A percentile compares a stretch with the other conserved stretches of the same genome.
Conservation (phyloP, 1,140 invertebrate genomes). For the Nasonia vitripennis region DNA sequence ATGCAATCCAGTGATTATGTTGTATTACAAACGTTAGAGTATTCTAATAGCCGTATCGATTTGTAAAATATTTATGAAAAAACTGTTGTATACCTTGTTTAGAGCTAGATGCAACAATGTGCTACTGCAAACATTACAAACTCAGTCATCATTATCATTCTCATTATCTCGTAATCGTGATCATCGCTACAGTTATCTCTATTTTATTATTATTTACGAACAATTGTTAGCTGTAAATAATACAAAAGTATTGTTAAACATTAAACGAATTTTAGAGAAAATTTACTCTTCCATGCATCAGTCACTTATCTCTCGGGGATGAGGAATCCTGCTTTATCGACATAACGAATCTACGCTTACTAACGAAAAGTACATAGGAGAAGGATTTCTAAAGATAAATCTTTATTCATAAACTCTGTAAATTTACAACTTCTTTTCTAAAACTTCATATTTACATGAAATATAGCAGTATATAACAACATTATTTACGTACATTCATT, state of each 20-base stretch:
- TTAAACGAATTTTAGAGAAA: slow-evolving; percentile 21
- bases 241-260: slow-evolving; percentile 34
- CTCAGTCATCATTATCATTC: slow-evolving; percentile 12
- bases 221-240: slow-evolving; percentile 34
- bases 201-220: slow-evolving; percentile 20
- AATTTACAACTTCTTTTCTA: slow-evolving; percentile 25
- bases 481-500: slow-evolving; percentile 30
- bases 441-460: slow-evolving; percentile 43
- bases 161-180: slow-evolving; percentile 2
- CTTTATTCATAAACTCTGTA: slow-evolving; percentile 43
- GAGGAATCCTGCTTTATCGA: background rate
- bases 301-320: background rate
- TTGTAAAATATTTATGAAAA: slow-evolving; percentile 40
- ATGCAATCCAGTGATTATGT: slow-evolving; percentile 3
- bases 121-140: background rate
- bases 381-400: slow-evolving; percentile 16
- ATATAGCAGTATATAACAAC: slow-evolving; percentile 33
- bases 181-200: slow-evolving; percentile 2
- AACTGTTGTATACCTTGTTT: background rate
- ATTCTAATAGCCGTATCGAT: background rate
- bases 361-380: too few species aligned
- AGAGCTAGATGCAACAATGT: background rate
- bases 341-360: background rate
- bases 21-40: background rate
- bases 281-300: background rate